Base-by-base conservation (phyloP, 2,113 vertebrate genomes). In the Esox niger region DNA sequence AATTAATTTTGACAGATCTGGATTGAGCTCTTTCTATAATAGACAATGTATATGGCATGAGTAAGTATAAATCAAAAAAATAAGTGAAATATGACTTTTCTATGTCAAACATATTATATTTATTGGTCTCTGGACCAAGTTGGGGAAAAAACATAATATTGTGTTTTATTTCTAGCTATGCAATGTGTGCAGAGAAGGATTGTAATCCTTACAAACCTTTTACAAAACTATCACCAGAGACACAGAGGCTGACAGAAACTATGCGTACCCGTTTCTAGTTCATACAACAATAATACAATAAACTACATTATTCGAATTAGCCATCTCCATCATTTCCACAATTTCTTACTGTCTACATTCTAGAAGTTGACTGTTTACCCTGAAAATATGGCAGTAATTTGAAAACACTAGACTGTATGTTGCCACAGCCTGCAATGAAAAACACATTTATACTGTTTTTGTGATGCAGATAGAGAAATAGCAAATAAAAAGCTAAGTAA, bases 391-490 rank as follows among this genome's bases (percentile, higher is more conserved):
- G 80, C 71, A 17, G 65, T 32, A 70, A 46, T 62, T 62, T 73
- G 49, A 64, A 73, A 69, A 70, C 17, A 1, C 62, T n/a, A 65
- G 33, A 66, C 62, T 79, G n/a, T 23, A 62, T 66, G 46, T 47
- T 64, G 68, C 65, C 35, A 33, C 72, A 47, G 60, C 6, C 26
- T 55, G 75, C 66, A 69, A 79, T 84, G 73, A 79, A 74, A 90
- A 88, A 78, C 82, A 85, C 75, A 88, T 88, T 88, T 82, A 69
- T 69, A 60, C 65, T 64, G 25, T 66, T 47, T 65, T 68, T 64
- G 58, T 35, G 58, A 69, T 49, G 68, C 78, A 78, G 66, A 78
- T 81, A 73, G 66, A 81, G 74, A 83, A 81, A 84, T 78, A 84
- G 66, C 62, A 79, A 80, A 79, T 79, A 79, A 76, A 79, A 78